A percentile compares a stretch with the other conserved stretches of the same genome.
These are phyloP conservation scores for Augochlorella aurata DNA, from an alignment of 2,888 invertebrate genomes.

Conservation along the genomic window DNA sequence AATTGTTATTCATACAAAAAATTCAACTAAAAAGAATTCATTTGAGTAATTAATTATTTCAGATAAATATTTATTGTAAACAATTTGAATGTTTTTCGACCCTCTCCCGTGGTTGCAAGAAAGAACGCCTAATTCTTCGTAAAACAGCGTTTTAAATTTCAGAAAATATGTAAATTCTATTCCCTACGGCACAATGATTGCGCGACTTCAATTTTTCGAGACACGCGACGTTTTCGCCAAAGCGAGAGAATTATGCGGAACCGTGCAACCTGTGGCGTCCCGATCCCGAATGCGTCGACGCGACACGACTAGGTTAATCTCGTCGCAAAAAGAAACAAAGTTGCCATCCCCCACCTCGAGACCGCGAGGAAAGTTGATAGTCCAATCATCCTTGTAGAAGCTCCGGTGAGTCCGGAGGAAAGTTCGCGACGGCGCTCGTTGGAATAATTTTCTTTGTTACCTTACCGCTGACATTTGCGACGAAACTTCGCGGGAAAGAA, in stretches of 20 bases:
- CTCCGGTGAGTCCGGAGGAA: slow-evolving; percentile 13
- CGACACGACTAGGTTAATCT: slow-evolving; percentile 24
- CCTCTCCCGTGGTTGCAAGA: too few relatives aligned
- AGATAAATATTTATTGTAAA: too few relatives aligned
- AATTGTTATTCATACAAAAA: too few relatives aligned
- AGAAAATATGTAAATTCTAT: too few relatives aligned
- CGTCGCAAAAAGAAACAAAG: slow-evolving; percentile 18
- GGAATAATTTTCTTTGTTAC: slow-evolving; percentile 37
- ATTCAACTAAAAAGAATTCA: too few relatives aligned
- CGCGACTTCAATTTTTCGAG: too few relatives aligned
- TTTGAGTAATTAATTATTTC: too few relatives aligned
- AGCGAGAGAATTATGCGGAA: neutral
- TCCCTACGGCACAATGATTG: too few relatives aligned
- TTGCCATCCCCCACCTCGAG: slow-evolving; percentile 13
- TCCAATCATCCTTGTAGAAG: slow-evolving; percentile 33
- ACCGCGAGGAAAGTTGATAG: slow-evolving; percentile 50
- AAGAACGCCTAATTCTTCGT: too few relatives aligned
- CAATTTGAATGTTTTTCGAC: too few relatives aligned
- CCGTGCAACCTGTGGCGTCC: neutral
- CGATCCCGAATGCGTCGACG: slow-evolving; percentile 13
- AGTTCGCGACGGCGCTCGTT: slow-evolving; percentile 43
- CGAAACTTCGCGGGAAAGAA: slow-evolving; percentile 31
- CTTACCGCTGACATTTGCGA: slow-evolving; percentile 19
- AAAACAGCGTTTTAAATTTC: too few relatives aligned
- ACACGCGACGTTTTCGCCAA: too few relatives aligned